phyloP scores from a whole-genome alignment of 2,797 vertebrate genomes.

The Alca torda region DNA sequence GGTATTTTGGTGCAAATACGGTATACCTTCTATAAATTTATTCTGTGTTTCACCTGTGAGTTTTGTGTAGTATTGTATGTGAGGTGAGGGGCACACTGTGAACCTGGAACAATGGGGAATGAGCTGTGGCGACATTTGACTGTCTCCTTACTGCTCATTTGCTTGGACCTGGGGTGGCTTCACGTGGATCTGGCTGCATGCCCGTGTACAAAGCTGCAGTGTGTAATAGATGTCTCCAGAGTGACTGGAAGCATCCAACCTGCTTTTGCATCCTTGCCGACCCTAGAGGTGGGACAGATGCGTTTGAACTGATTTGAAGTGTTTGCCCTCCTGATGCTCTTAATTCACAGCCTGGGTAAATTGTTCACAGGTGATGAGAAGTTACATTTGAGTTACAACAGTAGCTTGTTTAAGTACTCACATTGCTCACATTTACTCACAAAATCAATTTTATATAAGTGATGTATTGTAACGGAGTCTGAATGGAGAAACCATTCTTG shows the following conservation, averaged over 20 bases:
- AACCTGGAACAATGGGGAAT: neutral
- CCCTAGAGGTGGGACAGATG: neutral
- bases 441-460: neutral
- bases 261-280: neutral
- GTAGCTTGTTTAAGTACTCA: neutral
- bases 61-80: neutral
- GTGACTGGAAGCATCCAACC: neutral
- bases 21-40: neutral
- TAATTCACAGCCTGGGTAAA: neutral
- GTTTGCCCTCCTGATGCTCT: neutral
- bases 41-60: neutral
- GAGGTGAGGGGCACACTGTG: neutral
- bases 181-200: rapidly evolving
- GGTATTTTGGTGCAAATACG: neutral
- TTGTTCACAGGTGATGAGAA: neutral
- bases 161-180: neutral
- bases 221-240: neutral
- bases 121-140: neutral
- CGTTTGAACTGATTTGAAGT: neutral
- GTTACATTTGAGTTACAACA: neutral
- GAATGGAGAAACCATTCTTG: neutral
- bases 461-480: neutral
- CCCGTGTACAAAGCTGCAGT: neutral
- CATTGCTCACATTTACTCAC: neutral
- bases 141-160: neutral